Percentiles rank a stretch among this genome's conserved stretches.
Evolutionary conservation across 2,888 invertebrate genomes (phyloP).

Genomic region (Caenorhabditis japonica): DNA sequence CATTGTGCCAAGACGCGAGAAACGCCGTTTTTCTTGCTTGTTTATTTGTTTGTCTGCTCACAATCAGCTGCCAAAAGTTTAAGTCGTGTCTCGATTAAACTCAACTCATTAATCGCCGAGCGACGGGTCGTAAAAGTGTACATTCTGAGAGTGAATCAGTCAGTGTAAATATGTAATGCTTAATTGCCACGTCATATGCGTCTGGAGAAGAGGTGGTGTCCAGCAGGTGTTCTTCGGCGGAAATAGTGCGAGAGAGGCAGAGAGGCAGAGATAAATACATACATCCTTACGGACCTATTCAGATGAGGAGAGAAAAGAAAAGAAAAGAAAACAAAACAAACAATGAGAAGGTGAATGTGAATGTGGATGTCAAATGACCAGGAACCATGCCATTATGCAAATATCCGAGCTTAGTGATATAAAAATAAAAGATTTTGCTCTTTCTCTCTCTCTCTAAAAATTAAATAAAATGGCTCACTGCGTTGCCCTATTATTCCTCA

Average conservation of each 20-base stretch:
- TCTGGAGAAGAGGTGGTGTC: not conserved
- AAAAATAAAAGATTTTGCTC: constrained; percentile 14
- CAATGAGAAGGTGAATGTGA: constrained; percentile 28
- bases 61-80: too few species aligned
- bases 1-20: too few species aligned
- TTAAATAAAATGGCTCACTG: too few species aligned
- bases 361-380: not conserved
- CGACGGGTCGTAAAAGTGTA: constrained; percentile 39
- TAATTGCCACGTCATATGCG: constrained; percentile 36
- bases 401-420: constrained; percentile 1
- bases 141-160: not conserved
- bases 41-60: too few species aligned
- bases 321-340: too few species aligned
- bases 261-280: constrained; percentile 2
- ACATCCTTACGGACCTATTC: constrained; percentile 33
- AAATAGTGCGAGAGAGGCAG: constrained; percentile 18
- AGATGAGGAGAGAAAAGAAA: too few species aligned
- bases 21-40: too few species aligned
- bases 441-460: too few species aligned
- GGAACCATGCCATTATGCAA: too few species aligned
- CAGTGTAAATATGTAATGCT: constrained; percentile 30
- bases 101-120: constrained; percentile 32
- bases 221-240: constrained; percentile 36
- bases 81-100: too few species aligned
- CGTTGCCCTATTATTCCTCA: too few species aligned